Evolutionary conservation across 2,797 vertebrate species (phyloP), one percentile per base, ranked within the genome.

Genomic region (Neosilurus hyrtlii): DNA sequence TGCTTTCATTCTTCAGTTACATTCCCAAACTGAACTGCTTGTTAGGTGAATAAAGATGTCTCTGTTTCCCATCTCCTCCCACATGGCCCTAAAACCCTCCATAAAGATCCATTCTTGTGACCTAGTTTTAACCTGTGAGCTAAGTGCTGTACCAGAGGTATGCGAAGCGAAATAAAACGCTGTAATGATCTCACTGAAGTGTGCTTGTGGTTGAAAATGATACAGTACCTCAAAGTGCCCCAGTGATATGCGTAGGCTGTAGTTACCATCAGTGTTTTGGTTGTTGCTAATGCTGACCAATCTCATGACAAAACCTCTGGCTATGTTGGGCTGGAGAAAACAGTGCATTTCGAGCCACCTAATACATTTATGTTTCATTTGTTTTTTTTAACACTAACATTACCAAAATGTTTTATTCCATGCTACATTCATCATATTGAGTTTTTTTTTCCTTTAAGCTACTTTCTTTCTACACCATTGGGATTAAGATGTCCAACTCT

Each of bases 251-350:
- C 85, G 79, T 79, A 76, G 82, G 57, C 82, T 73, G 75, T 85
- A 72, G 87, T 83, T 80, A 86, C 77, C 57, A 82, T 84, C 35
- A 81, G 37, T 88, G 82, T 87, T 87, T 88, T 79, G 78, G 43
- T 78, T 43, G 87, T 82, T 85, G 85, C 65, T 77, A 66, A 54
- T 80, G 51, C 71, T 80, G 68, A 83, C 66, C 49, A 1, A 37
- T 78, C 75, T 80, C 66, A 65, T 84, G 80, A 78, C 67, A 65
- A 52, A 68, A 54, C 70, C 62, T 86, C 52, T 81, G 24, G 35
- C 56, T 78, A 66, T 68, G 78, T 43, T 54, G 26, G 67, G 62
- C 59, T 88, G 74, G 22, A 79, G 57, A 54, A 63, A 82, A 63
- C 65, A 52, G 83, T 66, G 57, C 63, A 61, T 83, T 74, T 51